Conservation (phyloP, 1,140 invertebrate genomes). For the Phthorimaea operculella region DNA sequence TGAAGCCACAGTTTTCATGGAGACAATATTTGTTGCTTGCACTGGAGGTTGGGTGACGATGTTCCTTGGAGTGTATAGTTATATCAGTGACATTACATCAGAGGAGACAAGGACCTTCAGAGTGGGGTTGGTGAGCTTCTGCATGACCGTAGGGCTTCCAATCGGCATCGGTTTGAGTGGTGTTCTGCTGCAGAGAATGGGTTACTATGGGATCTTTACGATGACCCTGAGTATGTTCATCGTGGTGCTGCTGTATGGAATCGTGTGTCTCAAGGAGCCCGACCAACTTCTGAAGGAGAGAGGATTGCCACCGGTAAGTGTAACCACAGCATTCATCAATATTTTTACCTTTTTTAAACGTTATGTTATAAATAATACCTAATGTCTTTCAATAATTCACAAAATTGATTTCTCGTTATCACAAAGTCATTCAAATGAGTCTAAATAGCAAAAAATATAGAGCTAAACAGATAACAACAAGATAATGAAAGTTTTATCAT, state of each 20-base stretch:
- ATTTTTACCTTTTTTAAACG: no score
- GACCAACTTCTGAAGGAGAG: conserved; percentile 48
- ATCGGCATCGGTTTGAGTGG: conserved; percentile 81
- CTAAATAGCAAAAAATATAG: no score
- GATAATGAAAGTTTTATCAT: no score
- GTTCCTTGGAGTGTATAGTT: conserved; percentile 91
- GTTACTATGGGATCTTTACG: conserved; percentile 82
- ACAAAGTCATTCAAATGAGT: no score
- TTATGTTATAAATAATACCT: no score
- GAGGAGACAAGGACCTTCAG: conserved; percentile 81
- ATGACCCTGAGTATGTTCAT: conserved; percentile 76
- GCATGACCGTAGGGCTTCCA: conserved; percentile 81
- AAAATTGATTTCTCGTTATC: conserved; percentile 8
- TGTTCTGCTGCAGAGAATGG: conserved; percentile 74
- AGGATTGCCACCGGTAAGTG: conserved; percentile 45
- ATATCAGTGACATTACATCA: conserved; percentile 86
- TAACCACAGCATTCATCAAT: neutral
- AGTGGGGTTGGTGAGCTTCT: conserved; percentile 85
- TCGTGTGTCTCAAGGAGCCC: conserved; percentile 72
- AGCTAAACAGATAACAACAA: no score
- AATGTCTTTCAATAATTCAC: no score
- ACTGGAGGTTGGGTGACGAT: conserved; percentile 88
- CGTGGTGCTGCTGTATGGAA: conserved; percentile 76
- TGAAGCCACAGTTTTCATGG: conserved; percentile 75
- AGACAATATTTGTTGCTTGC: conserved; percentile 76